phyloP scores from a whole-genome alignment of 37 sponge, comb jelly and placozoan genomes.

The Corticium candelabrum region DNA sequence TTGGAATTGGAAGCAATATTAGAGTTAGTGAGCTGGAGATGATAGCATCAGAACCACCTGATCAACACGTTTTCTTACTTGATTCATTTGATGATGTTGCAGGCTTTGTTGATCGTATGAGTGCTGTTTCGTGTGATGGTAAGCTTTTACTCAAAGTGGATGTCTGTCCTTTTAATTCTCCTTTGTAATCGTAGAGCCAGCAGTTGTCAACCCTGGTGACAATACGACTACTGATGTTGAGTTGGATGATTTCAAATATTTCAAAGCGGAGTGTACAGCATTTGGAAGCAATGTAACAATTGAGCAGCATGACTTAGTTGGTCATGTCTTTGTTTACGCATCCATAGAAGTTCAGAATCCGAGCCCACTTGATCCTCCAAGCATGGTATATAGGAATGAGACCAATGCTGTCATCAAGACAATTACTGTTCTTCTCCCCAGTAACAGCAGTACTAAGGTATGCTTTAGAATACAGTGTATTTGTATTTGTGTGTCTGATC shows the following conservation, averaged over 20 bases:
- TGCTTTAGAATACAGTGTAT: no score
- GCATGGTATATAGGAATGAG: conserved; percentile 39
- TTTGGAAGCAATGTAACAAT: conserved; percentile 59
- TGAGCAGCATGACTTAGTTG: conserved; percentile 68
- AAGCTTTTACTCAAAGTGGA: conserved; percentile 7
- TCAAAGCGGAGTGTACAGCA: conserved; percentile 51
- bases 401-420: neutral
- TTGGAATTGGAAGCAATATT: conserved; percentile 31
- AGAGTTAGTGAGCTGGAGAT: conserved; percentile 51
- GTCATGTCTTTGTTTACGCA: conserved; percentile 57
- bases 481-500: no score
- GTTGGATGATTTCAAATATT: conserved; percentile 77
- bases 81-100: conserved; percentile 48
- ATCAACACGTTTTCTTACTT: conserved; percentile 53
- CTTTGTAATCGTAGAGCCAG: conserved; percentile 44
- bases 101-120: conserved; percentile 60
- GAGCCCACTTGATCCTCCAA: conserved; percentile 47
- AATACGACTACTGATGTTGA: conserved; percentile 50
- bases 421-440: neutral
- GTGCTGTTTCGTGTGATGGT: conserved; percentile 73
- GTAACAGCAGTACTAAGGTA: neutral
- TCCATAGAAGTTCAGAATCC: conserved; percentile 49
- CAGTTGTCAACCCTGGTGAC: conserved; percentile 65
- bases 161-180: neutral
- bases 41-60: conserved; percentile 72